Percentiles rank a stretch among this genome's conserved stretches.
Evolutionary conservation across 2,113 vertebrate genomes (phyloP).

Genomic region (Dipodomys stephensi): DNA sequence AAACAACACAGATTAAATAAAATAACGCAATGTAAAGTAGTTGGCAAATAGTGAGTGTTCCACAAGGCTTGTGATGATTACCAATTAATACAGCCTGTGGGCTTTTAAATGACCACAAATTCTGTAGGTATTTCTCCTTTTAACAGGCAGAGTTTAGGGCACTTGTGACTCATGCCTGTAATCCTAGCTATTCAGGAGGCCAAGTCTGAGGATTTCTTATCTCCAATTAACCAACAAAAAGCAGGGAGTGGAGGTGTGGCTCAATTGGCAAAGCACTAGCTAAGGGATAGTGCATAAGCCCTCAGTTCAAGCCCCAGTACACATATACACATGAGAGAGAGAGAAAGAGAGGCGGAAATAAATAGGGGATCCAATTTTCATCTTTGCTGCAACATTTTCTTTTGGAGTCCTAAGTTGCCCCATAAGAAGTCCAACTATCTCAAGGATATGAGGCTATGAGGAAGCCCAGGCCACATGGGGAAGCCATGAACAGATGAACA

Average conservation of each 20-base stretch:
- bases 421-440: background rate
- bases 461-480: background rate
- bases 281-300: no score
- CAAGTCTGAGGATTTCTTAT: no score
- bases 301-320: no score
- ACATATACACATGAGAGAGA: no score
- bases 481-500: background rate
- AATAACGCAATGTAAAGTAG: background rate
- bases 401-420: background rate
- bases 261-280: no score
- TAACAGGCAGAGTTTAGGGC: background rate
- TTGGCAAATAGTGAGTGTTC: background rate
- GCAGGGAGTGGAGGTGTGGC: no score
- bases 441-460: background rate
- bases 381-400: background rate
- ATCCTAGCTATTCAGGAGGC: no score
- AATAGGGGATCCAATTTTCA: background rate
- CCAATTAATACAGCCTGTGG: background rate
- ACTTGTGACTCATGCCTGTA: no score
- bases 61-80: background rate
- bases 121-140: background rate
- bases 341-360: no score
- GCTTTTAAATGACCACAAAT: slow-evolving; percentile 11
- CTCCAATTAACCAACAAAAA: no score
- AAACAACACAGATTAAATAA: slow-evolving; percentile 17